These are phyloP conservation scores for Lamellibrachia columna DNA, from an alignment of 2,888 invertebrate genomes.

Conservation along the genomic window DNA sequence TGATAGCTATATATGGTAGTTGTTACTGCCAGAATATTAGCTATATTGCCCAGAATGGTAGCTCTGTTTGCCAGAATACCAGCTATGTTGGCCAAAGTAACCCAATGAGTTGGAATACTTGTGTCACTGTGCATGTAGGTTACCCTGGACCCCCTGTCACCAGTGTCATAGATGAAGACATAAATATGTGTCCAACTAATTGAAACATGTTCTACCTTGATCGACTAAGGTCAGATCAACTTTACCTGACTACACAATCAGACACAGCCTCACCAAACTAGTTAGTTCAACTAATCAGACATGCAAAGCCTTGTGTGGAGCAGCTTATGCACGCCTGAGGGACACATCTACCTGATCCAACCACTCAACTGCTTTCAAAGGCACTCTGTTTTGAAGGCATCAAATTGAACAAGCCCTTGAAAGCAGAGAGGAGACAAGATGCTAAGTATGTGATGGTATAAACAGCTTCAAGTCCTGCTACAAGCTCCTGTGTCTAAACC, in stretches of 20 bases:
- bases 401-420: slow-evolving; percentile 3
- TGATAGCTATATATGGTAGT: too few relatives aligned
- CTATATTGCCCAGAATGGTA: neutral
- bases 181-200: neutral
- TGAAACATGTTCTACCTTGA: neutral
- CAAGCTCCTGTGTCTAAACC: neutral
- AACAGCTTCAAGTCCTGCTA: neutral
- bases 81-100: neutral
- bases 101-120: neutral
- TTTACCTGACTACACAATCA: neutral
- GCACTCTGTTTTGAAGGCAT: neutral
- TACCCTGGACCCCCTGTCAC: neutral
- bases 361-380: neutral
- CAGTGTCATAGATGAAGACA: neutral
- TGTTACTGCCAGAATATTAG: neutral
- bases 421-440: neutral
- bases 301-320: neutral
- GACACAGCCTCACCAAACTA: neutral
- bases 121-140: neutral
- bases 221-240: neutral
- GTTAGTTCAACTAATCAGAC: neutral
- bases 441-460: neutral
- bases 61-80: neutral
- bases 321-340: neutral
- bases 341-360: neutral